Conservation (phyloP, 2,888 invertebrate genomes). For the Tortrix viridana region DNA sequence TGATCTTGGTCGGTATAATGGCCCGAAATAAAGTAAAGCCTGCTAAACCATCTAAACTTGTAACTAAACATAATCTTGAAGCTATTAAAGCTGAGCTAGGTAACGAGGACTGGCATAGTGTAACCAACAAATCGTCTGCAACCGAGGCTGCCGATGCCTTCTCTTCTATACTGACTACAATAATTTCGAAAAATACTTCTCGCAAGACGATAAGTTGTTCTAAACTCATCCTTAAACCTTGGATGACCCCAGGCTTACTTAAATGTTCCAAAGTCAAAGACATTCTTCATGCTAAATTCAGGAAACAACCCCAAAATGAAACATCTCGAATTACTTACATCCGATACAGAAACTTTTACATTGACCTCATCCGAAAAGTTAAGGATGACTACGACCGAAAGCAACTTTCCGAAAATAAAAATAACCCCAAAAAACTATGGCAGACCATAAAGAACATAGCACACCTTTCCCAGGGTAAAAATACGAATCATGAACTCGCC, state of each 20-base stretch:
- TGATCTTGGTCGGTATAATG: no score
- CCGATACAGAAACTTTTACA: conserved; percentile 26
- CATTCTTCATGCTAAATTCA: conserved; percentile 16
- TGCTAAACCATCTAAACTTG: neutral
- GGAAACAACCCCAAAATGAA: conserved; percentile 21
- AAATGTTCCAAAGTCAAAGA: conserved; percentile 35
- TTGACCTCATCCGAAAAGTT: conserved; percentile 26
- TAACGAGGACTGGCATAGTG: no score
- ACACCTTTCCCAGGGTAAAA: neutral
- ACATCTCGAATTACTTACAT: neutral
- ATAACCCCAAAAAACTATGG: conserved; percentile 35
- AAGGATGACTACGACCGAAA: conserved; percentile 16
- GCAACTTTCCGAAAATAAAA: conserved; percentile 20
- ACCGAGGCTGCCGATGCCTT: no score
- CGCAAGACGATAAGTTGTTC: conserved; percentile 15
- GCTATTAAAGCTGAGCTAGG: conserved; percentile 1
- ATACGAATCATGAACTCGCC: neutral
- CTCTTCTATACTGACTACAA: no score
- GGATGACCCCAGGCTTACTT: conserved; percentile 23
- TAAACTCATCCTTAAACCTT: no score
- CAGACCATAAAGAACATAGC: conserved; percentile 11
- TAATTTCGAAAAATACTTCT: conserved; percentile 7
- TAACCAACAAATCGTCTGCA: no score
- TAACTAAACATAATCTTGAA: conserved; percentile 7
- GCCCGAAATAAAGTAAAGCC: neutral